Conservation (phyloP, 2,113 vertebrate species). For the Xyrauchen texanus region DNA sequence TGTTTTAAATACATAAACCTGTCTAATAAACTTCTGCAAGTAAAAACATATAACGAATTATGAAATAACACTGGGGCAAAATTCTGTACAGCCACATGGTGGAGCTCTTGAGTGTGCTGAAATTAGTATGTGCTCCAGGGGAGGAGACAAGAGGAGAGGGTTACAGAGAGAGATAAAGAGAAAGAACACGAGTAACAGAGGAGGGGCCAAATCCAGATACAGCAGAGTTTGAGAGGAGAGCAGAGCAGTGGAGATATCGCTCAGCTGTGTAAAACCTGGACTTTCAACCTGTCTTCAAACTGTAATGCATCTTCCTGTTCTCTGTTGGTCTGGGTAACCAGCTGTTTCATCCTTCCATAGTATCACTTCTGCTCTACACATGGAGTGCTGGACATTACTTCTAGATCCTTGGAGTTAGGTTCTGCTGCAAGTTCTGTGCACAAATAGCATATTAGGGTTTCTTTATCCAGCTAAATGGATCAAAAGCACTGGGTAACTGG, state of each 20-base stretch:
- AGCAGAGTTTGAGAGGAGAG: conserved; percentile 6
- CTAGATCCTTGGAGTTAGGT: conserved; percentile 5
- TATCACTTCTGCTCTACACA: conserved; percentile 10
- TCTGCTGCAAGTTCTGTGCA: background rate
- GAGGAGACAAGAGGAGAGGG: conserved; percentile 32
- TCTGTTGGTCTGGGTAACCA: background rate
- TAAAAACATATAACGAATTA: background rate
- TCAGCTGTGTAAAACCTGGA: background rate
- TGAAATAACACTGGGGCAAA: background rate
- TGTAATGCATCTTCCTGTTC: background rate
- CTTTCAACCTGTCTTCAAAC: background rate
- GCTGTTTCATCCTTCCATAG: conserved; percentile 6
- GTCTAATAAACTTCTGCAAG: no score
- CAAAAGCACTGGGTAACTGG: background rate
- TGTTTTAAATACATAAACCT: no score
- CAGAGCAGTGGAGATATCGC: background rate
- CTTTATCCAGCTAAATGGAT: conserved; percentile 7
- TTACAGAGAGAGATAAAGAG: conserved; percentile 13
- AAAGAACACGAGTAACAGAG: background rate
- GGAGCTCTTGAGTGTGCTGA: conserved; percentile 23
- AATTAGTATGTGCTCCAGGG: conserved; percentile 10
- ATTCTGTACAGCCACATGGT: conserved; percentile 38
- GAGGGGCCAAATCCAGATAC: conserved; percentile 22
- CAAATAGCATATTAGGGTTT: background rate
- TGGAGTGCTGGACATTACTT: conserved; percentile 36